Conservation (phyloP, 2,113 vertebrate species). For the Anolis carolinensis region DNA sequence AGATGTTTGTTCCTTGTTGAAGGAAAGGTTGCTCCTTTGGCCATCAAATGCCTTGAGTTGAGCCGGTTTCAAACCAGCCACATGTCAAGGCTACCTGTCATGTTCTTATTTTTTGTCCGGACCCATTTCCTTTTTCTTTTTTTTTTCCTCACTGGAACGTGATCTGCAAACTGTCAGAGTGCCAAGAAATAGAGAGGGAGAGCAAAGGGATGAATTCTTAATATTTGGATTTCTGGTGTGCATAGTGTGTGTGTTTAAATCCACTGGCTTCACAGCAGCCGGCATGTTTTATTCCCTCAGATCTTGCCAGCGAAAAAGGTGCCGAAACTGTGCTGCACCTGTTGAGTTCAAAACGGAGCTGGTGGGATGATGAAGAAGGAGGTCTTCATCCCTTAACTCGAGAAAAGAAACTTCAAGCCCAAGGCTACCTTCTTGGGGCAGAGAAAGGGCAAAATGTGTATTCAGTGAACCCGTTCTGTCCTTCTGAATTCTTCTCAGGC, state of each 20-base stretch:
- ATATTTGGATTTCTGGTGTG: neutral
- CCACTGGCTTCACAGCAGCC: neutral
- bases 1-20: too few relatives aligned
- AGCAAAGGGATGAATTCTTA: neutral
- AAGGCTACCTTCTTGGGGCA: too few relatives aligned
- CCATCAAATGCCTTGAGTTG: too few relatives aligned
- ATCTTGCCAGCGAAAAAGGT: neutral
- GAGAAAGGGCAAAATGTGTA: neutral
- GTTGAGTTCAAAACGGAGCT: neutral
- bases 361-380: accelerated
- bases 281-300: neutral
- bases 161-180: neutral
- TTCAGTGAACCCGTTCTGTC: too few relatives aligned
- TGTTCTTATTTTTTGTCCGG: neutral
- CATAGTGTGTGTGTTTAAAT: neutral
- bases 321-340: neutral
- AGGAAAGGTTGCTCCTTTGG: too few relatives aligned
- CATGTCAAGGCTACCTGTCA: neutral
- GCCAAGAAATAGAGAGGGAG: neutral
- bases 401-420: too few relatives aligned
- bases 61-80: too few relatives aligned
- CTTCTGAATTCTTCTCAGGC: neutral
- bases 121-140: accelerated
- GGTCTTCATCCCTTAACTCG: neutral
- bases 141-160: accelerated